A percentile compares a stretch with the other conserved stretches of the same genome.
phyloP scores from a whole-genome alignment of 2,797 vertebrate genomes.

The Monodelphis domestica region DNA sequence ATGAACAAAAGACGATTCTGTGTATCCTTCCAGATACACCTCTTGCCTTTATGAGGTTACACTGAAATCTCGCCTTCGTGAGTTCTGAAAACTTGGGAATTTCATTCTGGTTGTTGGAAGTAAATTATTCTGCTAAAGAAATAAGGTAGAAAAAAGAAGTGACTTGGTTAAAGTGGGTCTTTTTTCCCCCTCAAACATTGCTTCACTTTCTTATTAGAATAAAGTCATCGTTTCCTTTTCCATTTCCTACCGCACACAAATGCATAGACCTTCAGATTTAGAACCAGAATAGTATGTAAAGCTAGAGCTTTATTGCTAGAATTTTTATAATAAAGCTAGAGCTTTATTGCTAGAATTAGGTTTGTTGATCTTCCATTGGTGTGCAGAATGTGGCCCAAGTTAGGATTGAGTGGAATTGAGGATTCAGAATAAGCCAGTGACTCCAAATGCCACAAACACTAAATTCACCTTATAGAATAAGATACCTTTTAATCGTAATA shows the following conservation, averaged over 20 bases:
- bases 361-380: neutral
- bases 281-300: neutral
- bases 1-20: neutral
- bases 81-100: neutral
- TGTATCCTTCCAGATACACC: neutral
- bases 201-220: neutral
- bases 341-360: neutral
- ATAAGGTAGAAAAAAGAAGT: neutral
- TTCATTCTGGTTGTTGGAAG: neutral
- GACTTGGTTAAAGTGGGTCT: neutral
- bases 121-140: neutral
- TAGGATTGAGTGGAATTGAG: neutral
- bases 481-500: neutral
- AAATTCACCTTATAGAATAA: conserved; percentile 41
- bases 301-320: conserved; percentile 5
- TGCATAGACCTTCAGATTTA: conserved; percentile 23
- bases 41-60: neutral
- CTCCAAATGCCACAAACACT: conserved; percentile 31
- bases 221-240: neutral
- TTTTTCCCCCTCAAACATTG: neutral
- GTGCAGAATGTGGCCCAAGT: neutral
- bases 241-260: neutral
- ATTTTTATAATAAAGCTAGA: conserved; percentile 24
- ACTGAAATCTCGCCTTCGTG: neutral
- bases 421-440: neutral